A percentile compares a stretch with the other conserved stretches of the same genome.
Conservation (phyloP, 2,888 invertebrate genomes). For the Halictus quadricinctus region DNA sequence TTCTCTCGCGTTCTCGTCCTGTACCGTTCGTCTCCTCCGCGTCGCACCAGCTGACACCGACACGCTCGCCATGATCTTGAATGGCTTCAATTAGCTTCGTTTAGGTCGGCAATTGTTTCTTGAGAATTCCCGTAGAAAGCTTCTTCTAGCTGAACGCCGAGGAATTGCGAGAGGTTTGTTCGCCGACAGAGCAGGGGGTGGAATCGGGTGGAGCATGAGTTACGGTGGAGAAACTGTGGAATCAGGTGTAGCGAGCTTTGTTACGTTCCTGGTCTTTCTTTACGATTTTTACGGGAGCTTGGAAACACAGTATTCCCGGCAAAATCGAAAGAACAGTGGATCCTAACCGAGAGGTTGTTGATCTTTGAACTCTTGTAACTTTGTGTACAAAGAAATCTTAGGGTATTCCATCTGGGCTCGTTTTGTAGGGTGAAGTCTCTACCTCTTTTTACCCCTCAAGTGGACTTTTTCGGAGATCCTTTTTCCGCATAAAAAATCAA, state of each 20-base stretch:
- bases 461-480: no score
- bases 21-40: conserved; percentile 49
- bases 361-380: background rate
- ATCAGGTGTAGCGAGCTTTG: background rate
- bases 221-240: background rate
- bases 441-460: no score
- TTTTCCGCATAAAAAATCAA: no score
- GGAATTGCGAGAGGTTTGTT: conserved; percentile 36
- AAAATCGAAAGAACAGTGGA: background rate
- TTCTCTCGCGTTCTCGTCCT: background rate
- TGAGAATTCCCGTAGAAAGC: conserved; percentile 74
- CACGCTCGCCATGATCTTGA: conserved; percentile 78
- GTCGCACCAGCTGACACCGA: conserved; percentile 64
- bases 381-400: background rate
- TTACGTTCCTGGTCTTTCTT: background rate
- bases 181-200: background rate
- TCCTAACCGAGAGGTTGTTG: background rate
- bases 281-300: background rate
- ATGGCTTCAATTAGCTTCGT: conserved; percentile 81
- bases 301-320: background rate
- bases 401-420: background rate
- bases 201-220: background rate
- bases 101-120: conserved; percentile 80
- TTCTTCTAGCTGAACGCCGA: conserved; percentile 42
- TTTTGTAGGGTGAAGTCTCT: no score